These are phyloP conservation scores for Steatornis caripensis DNA, from an alignment of 2,113 vertebrate genomes.

Conservation along the genomic window DNA sequence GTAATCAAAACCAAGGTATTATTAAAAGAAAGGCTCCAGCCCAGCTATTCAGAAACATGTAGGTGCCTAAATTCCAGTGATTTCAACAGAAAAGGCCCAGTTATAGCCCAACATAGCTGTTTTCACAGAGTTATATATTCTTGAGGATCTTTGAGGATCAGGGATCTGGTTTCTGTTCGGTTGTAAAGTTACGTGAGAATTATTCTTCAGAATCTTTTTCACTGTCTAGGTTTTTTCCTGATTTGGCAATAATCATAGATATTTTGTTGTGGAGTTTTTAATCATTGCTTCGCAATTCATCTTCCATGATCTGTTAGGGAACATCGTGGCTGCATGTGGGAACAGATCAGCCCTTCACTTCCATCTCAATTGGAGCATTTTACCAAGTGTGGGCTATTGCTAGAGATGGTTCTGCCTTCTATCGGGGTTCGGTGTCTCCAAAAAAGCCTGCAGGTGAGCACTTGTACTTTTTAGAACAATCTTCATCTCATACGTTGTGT, in stretches of 20 bases:
- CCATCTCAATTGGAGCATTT: conserved; percentile 86
- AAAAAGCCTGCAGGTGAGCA: conserved; percentile 85
- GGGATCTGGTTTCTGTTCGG: neutral
- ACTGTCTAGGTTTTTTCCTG: neutral
- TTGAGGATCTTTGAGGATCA: neutral
- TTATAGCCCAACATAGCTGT: neutral
- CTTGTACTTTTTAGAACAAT: neutral
- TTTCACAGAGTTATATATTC: neutral
- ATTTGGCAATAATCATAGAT: neutral
- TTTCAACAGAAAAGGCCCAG: neutral
- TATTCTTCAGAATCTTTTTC: neutral
- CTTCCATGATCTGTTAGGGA: conserved; percentile 71
- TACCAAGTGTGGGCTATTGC: conserved; percentile 94
- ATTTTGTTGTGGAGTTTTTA: neutral
- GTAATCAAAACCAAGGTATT: neutral
- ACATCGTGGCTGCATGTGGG: conserved; percentile 94
- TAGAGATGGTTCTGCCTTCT: conserved; percentile 91
- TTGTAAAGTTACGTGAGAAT: neutral
- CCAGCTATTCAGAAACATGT: neutral
- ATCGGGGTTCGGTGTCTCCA: conserved; percentile 87
- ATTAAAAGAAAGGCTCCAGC: neutral
- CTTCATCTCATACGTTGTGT: neutral
- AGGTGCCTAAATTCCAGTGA: neutral
- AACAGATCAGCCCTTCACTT: conserved; percentile 93
- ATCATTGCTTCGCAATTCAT: neutral